phyloP scores from a whole-genome alignment of 2,113 vertebrate genomes.

The Apaloderma vittatum region DNA sequence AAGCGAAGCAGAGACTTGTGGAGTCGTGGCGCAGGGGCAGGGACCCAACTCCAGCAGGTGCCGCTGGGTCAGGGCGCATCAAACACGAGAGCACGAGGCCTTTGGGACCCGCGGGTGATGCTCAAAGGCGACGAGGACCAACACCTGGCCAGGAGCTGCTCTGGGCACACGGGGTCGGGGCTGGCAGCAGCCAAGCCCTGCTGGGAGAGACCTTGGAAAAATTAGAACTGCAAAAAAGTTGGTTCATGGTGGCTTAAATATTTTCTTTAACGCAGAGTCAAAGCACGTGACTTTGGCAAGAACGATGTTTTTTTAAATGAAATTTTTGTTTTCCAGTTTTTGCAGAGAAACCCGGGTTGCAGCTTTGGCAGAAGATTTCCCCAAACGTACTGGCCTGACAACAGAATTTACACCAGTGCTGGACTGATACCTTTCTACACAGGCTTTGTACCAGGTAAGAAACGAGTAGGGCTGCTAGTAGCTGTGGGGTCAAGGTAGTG shows the following conservation, averaged over 20 bases:
- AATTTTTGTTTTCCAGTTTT: slow-evolving; percentile 34
- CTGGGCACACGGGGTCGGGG: background rate
- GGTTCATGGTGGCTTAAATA: background rate
- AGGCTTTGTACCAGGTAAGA: slow-evolving; percentile 78
- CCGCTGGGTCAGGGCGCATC: background rate
- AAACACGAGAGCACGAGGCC: accelerated
- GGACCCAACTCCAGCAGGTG: background rate
- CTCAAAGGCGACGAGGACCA: background rate
- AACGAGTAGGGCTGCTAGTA: background rate
- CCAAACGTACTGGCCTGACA: slow-evolving; percentile 65
- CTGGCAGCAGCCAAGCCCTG: too few relatives aligned
- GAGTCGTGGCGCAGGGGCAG: background rate
- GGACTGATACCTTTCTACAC: slow-evolving; percentile 75
- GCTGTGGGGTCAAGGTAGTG: background rate
- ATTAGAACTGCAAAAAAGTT: background rate
- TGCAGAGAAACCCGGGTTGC: slow-evolving; percentile 36
- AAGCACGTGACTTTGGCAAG: background rate
- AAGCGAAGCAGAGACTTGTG: background rate
- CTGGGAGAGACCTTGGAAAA: background rate
- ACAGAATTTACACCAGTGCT: slow-evolving; percentile 58
- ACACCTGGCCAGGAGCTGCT: background rate
- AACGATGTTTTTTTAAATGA: background rate
- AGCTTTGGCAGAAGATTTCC: slow-evolving; percentile 60
- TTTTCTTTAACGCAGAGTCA: background rate
- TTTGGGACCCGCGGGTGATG: background rate